Percentiles rank a stretch among this genome's conserved stretches.
Evolutionary conservation across 2,888 invertebrate genomes (phyloP).

Genomic region (Brachyptera putata): DNA sequence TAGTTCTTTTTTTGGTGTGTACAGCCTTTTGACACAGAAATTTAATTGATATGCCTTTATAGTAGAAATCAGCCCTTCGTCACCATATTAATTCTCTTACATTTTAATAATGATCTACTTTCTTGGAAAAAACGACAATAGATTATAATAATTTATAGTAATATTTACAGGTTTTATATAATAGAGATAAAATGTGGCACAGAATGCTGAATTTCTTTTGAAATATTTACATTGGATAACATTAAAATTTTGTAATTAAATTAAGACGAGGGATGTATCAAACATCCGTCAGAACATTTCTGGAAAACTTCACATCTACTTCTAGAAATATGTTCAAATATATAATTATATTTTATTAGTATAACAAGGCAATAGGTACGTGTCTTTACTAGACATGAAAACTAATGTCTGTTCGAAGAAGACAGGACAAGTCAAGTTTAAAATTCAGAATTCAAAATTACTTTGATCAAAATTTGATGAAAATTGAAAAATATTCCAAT

Average conservation of each 20-base stretch:
- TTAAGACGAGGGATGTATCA: not conserved
- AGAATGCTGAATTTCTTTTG: not conserved
- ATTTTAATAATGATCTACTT: not conserved
- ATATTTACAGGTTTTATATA: not conserved
- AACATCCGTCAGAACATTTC: not conserved
- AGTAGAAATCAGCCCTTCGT: conserved; percentile 2
- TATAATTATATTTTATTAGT: not conserved
- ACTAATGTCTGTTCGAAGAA: too few species aligned
- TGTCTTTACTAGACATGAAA: too few species aligned
- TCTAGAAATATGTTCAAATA: not conserved
- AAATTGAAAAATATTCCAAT: too few species aligned
- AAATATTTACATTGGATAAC: not conserved
- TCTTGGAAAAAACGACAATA: not conserved
- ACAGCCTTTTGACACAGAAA: conserved; percentile 18
- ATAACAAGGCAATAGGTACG: conserved; percentile 4
- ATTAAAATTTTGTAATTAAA: not conserved
- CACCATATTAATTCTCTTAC: not conserved
- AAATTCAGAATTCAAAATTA: too few species aligned
- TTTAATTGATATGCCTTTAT: conserved; percentile 18
- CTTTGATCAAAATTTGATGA: too few species aligned
- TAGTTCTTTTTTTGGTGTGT: conserved; percentile 16
- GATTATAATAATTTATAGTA: not conserved
- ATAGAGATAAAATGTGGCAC: conserved; percentile 6
- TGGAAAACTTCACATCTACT: not conserved
- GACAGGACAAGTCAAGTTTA: too few species aligned